These are phyloP conservation scores for Hirundo rustica DNA, from an alignment of 2,797 vertebrate genomes.

Conservation along the genomic window DNA sequence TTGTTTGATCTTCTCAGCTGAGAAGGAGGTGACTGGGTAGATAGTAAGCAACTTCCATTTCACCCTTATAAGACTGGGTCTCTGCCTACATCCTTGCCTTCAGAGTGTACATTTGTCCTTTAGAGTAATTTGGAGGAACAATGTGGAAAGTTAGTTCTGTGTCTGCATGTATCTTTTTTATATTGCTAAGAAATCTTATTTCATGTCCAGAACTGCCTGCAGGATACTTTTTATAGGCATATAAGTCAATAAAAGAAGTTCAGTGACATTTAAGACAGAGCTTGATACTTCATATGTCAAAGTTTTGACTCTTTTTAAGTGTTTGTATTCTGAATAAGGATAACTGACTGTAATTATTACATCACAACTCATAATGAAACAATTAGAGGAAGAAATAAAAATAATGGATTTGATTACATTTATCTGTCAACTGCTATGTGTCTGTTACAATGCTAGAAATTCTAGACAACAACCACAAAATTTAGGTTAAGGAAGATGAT, in stretches of 20 bases:
- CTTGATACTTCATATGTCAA: neutral
- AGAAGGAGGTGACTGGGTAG: neutral
- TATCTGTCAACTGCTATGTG: neutral
- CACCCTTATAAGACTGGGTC: neutral
- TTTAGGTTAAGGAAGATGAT: constrained; percentile 32
- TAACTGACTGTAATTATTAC: neutral
- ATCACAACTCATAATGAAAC: neutral
- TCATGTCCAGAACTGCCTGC: neutral
- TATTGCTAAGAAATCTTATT: neutral
- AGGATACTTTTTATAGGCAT: neutral
- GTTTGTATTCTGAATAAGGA: neutral
- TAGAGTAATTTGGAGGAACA: neutral
- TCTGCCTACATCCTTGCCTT: neutral
- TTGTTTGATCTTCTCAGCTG: neutral
- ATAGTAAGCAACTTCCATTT: neutral
- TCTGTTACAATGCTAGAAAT: neutral
- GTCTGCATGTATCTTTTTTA: neutral
- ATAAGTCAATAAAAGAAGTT: neutral
- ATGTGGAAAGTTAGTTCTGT: neutral
- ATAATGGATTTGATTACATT: neutral
- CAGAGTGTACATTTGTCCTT: neutral
- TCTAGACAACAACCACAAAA: neutral
- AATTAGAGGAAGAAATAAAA: neutral
- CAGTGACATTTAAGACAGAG: neutral
- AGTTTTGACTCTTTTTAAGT: neutral